Evolutionary conservation across 2,113 vertebrate species (phyloP).

Genomic region (Hassar affinis): DNA sequence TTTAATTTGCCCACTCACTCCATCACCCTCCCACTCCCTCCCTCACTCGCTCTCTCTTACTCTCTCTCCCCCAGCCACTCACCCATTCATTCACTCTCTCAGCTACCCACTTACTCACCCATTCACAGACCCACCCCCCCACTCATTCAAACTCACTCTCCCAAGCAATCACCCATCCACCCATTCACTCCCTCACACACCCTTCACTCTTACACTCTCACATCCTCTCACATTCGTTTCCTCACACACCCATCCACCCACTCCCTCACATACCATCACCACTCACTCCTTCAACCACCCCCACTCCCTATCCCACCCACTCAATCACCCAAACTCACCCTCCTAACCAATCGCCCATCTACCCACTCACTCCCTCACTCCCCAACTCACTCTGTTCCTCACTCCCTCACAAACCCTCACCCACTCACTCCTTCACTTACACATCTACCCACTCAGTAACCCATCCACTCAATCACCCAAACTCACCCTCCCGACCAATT

Average conservation of each 20-base stretch:
- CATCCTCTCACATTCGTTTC: too few species aligned
- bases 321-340: not conserved
- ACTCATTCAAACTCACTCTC: rapidly evolving
- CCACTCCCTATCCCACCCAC: not conserved
- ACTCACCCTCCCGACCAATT: constrained; percentile 10
- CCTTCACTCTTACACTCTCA: too few species aligned
- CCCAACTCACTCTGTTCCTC: too few species aligned
- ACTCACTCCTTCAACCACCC: too few species aligned
- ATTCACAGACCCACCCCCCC: not conserved
- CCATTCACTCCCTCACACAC: not conserved
- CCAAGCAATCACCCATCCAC: not conserved
- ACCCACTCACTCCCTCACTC: not conserved
- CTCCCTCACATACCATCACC: too few species aligned
- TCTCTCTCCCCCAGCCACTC: not conserved
- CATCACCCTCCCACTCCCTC: not conserved
- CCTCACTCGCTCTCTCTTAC: not conserved
- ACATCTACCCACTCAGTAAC: not conserved
- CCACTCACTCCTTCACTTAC: not conserved
- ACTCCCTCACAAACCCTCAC: not conserved
- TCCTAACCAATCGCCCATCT: not conserved
- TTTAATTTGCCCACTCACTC: not conserved
- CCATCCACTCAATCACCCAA: not conserved
- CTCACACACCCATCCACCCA: not conserved
- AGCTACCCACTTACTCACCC: too few species aligned
- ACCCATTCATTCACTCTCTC: too few species aligned